These are phyloP conservation scores for Diplodus sargus DNA, from an alignment of 2,797 vertebrate genomes.

Conservation along the genomic window DNA sequence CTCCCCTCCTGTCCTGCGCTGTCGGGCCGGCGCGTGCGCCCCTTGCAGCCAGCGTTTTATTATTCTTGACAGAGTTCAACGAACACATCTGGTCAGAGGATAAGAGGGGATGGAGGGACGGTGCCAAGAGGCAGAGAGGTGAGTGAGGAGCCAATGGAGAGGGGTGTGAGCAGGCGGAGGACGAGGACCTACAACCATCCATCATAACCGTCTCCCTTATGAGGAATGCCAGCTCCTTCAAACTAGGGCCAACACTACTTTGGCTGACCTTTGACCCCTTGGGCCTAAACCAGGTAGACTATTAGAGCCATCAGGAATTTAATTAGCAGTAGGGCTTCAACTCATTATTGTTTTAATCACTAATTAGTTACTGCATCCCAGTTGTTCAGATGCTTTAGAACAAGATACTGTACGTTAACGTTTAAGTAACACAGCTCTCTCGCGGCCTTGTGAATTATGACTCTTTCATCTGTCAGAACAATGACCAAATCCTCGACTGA, in stretches of 20 bases:
- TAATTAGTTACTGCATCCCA: neutral
- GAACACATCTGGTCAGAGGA: conserved; percentile 88
- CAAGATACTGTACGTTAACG: neutral
- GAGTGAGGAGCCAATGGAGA: conserved; percentile 75
- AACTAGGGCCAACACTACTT: conserved; percentile 51
- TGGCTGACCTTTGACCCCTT: conserved; percentile 52
- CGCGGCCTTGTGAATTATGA: neutral
- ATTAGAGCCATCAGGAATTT: conserved; percentile 31
- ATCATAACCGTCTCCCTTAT: conserved; percentile 75
- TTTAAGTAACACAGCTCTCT: neutral
- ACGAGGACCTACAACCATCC: conserved; percentile 74
- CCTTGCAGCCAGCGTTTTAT: conserved; percentile 83
- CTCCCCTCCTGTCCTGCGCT: conserved; percentile 33
- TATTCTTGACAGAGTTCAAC: conserved; percentile 91
- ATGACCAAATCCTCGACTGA: neutral
- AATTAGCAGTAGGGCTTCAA: neutral
- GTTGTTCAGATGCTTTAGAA: neutral
- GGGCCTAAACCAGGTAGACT: conserved; percentile 40
- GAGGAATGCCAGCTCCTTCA: conserved; percentile 67
- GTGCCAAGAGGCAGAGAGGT: conserved; percentile 78
- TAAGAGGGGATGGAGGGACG: conserved; percentile 74
- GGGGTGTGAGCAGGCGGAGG: conserved; percentile 73
- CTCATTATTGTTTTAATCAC: conserved; percentile 9
- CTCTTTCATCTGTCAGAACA: neutral
- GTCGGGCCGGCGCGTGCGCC: conserved; percentile 39